These are phyloP conservation scores for Alca torda DNA, from an alignment of 2,797 vertebrate genomes.

Conservation along the genomic window DNA sequence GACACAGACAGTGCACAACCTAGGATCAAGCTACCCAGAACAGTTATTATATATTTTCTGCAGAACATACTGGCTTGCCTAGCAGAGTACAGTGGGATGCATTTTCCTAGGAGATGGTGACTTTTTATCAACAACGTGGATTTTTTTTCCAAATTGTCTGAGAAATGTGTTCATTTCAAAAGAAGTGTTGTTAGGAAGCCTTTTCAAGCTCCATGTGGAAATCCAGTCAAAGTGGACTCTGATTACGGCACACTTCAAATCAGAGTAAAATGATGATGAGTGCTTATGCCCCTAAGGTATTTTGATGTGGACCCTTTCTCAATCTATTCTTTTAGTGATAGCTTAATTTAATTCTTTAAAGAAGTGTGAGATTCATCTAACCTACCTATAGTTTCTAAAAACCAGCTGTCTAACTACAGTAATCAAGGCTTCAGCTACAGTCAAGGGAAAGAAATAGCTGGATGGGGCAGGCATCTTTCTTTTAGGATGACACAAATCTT, in stretches of 20 bases:
- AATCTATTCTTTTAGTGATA: neutral
- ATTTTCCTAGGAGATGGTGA: neutral
- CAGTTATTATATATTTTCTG: neutral
- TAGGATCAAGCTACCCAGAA: neutral
- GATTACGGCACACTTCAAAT: conserved; percentile 18
- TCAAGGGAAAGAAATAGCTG: neutral
- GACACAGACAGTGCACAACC: neutral
- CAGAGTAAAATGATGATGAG: neutral
- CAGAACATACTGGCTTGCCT: neutral
- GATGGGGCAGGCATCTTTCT: neutral
- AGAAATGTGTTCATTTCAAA: neutral
- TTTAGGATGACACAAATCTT: neutral
- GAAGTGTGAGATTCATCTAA: neutral
- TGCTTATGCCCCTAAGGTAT: neutral
- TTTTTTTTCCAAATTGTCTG: neutral
- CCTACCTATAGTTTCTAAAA: neutral
- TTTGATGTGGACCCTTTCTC: neutral
- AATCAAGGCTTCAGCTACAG: neutral
- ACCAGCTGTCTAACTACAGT: neutral
- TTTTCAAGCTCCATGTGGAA: neutral
- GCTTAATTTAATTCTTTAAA: conserved; percentile 1
- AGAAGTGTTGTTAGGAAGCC: neutral
- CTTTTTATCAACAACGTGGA: neutral
- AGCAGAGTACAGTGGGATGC: neutral
- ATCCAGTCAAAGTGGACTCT: neutral